Conservation (phyloP, 2,888 invertebrate species). For the Caradrina clavipalpis region DNA sequence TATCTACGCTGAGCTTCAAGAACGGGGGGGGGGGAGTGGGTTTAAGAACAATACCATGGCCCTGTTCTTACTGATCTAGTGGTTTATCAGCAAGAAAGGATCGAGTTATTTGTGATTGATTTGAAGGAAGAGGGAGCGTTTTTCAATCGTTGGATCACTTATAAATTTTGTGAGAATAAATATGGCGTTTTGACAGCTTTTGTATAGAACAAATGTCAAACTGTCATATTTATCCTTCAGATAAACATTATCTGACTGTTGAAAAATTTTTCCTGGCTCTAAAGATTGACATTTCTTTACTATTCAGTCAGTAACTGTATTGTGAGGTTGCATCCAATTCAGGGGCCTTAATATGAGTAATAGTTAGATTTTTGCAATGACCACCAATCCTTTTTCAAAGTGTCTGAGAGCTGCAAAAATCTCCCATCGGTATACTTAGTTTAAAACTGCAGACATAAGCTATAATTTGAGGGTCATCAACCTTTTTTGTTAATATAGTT, state of each 20-base stretch:
- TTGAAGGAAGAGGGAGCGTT: no score
- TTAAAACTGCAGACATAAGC: no score
- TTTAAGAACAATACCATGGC: neutral
- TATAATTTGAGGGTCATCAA: neutral
- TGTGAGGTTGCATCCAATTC: neutral
- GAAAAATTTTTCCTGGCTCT: no score
- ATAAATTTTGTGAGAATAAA: no score
- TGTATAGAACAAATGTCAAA: no score
- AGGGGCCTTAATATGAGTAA: constrained; percentile 9
- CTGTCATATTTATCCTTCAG: no score
- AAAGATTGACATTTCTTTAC: no score
- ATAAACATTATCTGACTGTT: no score
- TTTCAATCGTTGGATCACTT: no score
- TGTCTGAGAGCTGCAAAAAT: neutral
- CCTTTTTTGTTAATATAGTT: neutral
- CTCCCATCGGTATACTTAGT: neutral
- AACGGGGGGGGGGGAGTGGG: neutral
- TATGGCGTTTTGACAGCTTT: no score
- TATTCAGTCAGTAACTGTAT: neutral
- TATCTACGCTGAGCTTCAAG: neutral
- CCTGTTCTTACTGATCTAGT: neutral
- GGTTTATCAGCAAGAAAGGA: neutral
- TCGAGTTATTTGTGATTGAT: no score
- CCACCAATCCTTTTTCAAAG: neutral
- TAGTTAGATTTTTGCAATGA: neutral